Base-by-base conservation (phyloP, 1,140 invertebrate genomes). In the Cherax quadricarinatus region DNA sequence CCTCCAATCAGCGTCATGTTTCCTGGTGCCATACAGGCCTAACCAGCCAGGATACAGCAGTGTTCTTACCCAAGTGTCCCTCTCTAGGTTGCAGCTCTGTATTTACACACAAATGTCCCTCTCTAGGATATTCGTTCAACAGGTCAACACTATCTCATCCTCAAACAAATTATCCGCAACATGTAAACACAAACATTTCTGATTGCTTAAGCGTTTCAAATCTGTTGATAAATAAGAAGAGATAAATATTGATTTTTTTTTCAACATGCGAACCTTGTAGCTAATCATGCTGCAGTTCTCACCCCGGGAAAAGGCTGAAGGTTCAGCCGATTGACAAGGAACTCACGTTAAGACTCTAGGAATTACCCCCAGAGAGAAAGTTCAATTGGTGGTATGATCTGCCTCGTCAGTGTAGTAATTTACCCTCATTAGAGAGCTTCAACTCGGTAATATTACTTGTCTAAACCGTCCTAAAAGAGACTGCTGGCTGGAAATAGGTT, bases 311-410 rank as follows among this genome's bases (percentile, higher is more conserved):
- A 70, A 18, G 66, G 66, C 30, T 41, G 66, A 1, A n/a, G 66
- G 30, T 18, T 70, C 18, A 70, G 14, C 10, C 14, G 21, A n/a
- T 30, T 75, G 24, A 75, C n/a, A 75, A 7, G 70, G n/a, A 75
- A 75, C 70, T 2, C 70, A 75, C 0, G n/a, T 5, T 12, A n/a
- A 75, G 70, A 30, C n/a, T 75, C 0, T 5, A 75, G 12, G 70
- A 75, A 24, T 75, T 75, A 30, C 70, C 3, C 70, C 70, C 70
- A 9, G 70, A 75, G 70, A 75, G 70, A 75, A 75, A 75, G 70
- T 75, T 75, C 70, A 75, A 75, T 75, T 75, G 70, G 70, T 30
- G 70, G 70, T 75, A 75, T 75, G 70, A 75, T 75, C 70, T 75
- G 70, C 70, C 70, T 24, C 70, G 70, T 75, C 70, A 75, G 70